phyloP scores from a whole-genome alignment of 1,140 invertebrate species.

The Apis cerana region DNA sequence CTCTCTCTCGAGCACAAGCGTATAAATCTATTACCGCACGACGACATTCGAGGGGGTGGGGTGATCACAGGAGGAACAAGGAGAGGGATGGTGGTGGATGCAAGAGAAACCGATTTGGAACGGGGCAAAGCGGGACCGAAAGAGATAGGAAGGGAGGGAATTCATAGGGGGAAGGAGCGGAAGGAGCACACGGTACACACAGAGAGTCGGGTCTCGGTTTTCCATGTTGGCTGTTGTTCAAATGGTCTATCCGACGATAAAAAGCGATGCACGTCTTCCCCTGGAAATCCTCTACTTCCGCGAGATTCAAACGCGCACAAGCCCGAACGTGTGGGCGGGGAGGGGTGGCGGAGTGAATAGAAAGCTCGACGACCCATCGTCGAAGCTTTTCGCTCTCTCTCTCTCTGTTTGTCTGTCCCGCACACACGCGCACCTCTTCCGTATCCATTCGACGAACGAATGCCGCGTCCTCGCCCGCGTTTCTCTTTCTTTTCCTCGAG shows the following conservation, averaged over 20 bases:
- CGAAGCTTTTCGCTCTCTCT: constrained; percentile 48
- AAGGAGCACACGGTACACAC: constrained; percentile 23
- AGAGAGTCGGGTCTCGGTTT: constrained; percentile 56
- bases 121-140: not conserved
- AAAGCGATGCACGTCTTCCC: constrained; percentile 74
- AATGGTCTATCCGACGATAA: constrained; percentile 77
- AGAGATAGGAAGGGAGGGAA: not conserved
- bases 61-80: constrained; percentile 16
- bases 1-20: constrained; percentile 27
- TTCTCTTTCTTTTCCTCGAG: not conserved
- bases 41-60: constrained; percentile 44
- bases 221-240: constrained; percentile 78
- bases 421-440: no score
- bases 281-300: constrained; percentile 71
- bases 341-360: constrained; percentile 38
- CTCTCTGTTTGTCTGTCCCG: not conserved
- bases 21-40: constrained; percentile 72
- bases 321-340: constrained; percentile 33
- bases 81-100: not conserved
- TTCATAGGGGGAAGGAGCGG: not conserved
- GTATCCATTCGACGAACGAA: no score
- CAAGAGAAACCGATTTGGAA: constrained; percentile 30
- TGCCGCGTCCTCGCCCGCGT: not conserved
- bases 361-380: constrained; percentile 63
- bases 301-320: constrained; percentile 71